Evolutionary conservation across 2,797 vertebrate genomes (phyloP).

Genomic region (Bufotes viridis): DNA sequence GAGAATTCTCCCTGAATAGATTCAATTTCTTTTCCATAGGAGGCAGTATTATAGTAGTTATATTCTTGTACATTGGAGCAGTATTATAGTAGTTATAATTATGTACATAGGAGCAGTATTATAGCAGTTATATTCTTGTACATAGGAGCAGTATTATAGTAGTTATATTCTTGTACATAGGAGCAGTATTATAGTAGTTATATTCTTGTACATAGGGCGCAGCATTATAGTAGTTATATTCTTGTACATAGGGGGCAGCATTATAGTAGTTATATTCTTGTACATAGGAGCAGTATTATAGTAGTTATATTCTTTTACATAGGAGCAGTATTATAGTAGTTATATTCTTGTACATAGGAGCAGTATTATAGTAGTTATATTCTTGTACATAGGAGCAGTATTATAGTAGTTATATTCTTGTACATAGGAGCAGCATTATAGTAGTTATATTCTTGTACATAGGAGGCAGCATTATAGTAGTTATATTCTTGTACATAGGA

Average conservation of each 20-base stretch:
- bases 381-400: not conserved
- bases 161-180: constrained; percentile 3
- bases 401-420: constrained; percentile 16
- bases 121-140: constrained; percentile 9
- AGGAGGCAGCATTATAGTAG: constrained; percentile 1
- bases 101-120: not conserved
- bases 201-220: not conserved
- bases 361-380: constrained; percentile 12
- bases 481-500: not conserved
- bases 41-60: not conserved
- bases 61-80: not conserved
- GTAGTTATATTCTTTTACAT: constrained; percentile 2
- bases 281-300: not conserved
- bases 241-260: not conserved
- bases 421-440: not conserved
- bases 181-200: too few species aligned
- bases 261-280: constrained; percentile 19
- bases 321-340: constrained; percentile 12
- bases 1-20: not conserved
- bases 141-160: not conserved
- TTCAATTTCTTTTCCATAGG: not conserved
- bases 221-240: constrained; percentile 14
- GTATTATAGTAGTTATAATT: constrained; percentile 7
- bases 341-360: not conserved
- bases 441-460: constrained; percentile 15